A percentile compares a stretch with the other conserved stretches of the same genome.
Conservation (phyloP, 2,113 vertebrate species). For the Esox niger region DNA sequence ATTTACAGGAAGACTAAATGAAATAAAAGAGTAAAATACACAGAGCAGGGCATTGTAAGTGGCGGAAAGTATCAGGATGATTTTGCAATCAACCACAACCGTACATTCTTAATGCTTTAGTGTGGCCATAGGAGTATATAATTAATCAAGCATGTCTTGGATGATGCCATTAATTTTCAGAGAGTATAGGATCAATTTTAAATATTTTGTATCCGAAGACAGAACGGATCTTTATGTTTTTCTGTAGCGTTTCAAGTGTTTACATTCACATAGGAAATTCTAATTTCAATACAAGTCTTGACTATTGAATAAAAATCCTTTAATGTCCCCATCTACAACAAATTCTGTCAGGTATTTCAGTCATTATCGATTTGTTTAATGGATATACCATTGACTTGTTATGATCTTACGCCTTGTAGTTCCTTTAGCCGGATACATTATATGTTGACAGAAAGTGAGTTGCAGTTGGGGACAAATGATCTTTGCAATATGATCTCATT, state of each 20-base stretch:
- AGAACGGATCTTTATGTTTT: too few relatives aligned
- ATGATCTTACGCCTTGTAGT: background rate
- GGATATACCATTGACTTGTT: background rate
- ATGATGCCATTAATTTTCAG: conserved; percentile 39
- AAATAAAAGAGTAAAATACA: conserved; percentile 21
- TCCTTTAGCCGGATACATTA: background rate
- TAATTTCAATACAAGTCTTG: too few relatives aligned
- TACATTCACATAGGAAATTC: too few relatives aligned
- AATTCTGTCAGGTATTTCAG: too few relatives aligned
- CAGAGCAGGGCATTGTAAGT: conserved; percentile 43
- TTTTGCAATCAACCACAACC: conserved; percentile 36
- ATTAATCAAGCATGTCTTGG: conserved; percentile 4
- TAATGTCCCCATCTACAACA: too few relatives aligned
- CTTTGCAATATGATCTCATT: conserved; percentile 35
- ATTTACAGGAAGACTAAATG: background rate
- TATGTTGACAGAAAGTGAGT: background rate
- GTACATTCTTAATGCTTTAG: conserved; percentile 47
- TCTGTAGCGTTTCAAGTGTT: too few relatives aligned
- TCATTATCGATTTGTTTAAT: too few relatives aligned
- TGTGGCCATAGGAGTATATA: too few relatives aligned
- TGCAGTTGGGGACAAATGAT: conserved; percentile 25
- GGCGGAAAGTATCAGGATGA: conserved; percentile 41
- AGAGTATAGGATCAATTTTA: conserved; percentile 42
- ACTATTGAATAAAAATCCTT: too few relatives aligned
- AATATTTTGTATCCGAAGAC: background rate